phyloP scores from a whole-genome alignment of 2,113 vertebrate genomes.

The Ornithorhynchus anatinus region DNA sequence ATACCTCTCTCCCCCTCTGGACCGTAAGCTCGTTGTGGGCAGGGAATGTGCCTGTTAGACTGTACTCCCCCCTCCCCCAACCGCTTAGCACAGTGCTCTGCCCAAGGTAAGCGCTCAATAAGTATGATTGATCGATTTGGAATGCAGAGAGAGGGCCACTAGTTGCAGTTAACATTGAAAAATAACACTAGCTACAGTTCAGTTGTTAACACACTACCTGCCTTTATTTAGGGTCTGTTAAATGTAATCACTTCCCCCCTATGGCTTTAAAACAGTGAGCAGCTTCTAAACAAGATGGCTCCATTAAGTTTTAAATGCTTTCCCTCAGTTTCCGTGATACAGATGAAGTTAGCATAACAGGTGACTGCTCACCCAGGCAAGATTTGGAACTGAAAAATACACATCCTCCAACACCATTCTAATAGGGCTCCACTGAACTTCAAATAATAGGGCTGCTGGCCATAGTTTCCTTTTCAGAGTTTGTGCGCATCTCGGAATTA shows the following conservation, averaged over 20 bases:
- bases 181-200: slow-evolving; percentile 10
- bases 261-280: slow-evolving; percentile 47
- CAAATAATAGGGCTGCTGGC: slow-evolving; percentile 37
- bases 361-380: slow-evolving; percentile 32
- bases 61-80: too few relatives aligned
- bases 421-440: slow-evolving; percentile 17
- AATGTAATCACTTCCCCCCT: slow-evolving; percentile 55
- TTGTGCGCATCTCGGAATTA: not conserved
- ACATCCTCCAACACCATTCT: slow-evolving; percentile 24
- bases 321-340: slow-evolving; percentile 17
- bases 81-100: too few relatives aligned
- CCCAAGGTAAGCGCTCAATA: too few relatives aligned
- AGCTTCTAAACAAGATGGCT: slow-evolving; percentile 53
- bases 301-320: slow-evolving; percentile 42
- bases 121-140: too few relatives aligned
- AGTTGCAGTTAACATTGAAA: not conserved
- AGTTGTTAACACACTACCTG: slow-evolving; percentile 21
- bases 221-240: slow-evolving; percentile 56
- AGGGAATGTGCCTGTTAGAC: too few relatives aligned
- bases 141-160: slow-evolving; percentile 15
- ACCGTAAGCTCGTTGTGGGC: too few relatives aligned
- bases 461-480: slow-evolving; percentile 38
- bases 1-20: too few relatives aligned
- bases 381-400: not conserved
- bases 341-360: slow-evolving; percentile 26